Percentiles rank a stretch among this genome's conserved stretches.
Evolutionary conservation across 1,140 invertebrate species (phyloP).

Genomic region (Antheraea pernyi): DNA sequence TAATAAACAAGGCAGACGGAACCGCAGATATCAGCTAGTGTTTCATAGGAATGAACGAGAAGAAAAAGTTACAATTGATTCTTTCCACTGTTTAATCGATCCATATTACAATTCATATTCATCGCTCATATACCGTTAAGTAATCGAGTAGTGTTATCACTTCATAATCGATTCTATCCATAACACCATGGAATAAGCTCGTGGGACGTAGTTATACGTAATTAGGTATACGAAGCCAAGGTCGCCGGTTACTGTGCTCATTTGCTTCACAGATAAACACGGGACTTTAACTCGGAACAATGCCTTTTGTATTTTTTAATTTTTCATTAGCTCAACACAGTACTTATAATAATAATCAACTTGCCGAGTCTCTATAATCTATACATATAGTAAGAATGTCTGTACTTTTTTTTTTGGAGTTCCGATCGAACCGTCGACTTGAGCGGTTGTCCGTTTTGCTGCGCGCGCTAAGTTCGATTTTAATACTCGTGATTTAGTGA

Average conservation of each 20-base stretch:
- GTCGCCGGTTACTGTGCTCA: slow-evolving; percentile 31
- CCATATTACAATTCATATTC: background rate
- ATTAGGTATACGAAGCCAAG: slow-evolving; percentile 40
- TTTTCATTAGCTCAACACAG: background rate
- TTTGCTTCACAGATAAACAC: slow-evolving; percentile 25
- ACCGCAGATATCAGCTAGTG: no score
- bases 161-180: slow-evolving; percentile 17
- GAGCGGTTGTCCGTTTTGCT: no score
- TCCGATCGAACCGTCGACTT: no score
- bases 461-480: no score
- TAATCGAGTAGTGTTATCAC: slow-evolving; percentile 15
- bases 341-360: no score
- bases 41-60: no score
- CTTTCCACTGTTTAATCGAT: background rate
- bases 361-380: no score
- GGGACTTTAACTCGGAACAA: slow-evolving; percentile 15
- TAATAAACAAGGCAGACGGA: no score
- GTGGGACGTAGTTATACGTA: slow-evolving; percentile 44
- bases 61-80: no score
- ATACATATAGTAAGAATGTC: no score
- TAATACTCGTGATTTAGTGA: no score
- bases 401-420: no score
- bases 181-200: slow-evolving; percentile 37
- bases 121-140: slow-evolving; percentile 5
- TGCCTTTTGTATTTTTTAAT: slow-evolving; percentile 17